Conservation (phyloP, 2,797 vertebrate genomes). For the Eremophila alpestris region DNA sequence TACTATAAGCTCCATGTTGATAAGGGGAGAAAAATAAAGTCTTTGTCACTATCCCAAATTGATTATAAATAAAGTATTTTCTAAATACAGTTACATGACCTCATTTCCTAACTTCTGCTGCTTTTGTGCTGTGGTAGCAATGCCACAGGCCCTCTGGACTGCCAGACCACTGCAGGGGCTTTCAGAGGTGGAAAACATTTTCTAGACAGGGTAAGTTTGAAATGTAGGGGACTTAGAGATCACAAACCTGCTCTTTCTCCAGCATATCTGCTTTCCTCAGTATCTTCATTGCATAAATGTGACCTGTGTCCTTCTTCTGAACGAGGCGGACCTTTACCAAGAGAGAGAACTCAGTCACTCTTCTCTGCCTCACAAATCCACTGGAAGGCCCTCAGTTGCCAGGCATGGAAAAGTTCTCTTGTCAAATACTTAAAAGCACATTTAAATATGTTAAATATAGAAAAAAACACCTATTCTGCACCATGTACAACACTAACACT, state of each 20-base stretch:
- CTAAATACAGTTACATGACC: not conserved
- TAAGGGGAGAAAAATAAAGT: not conserved
- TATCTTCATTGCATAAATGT: constrained; percentile 99
- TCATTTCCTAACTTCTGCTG: not conserved
- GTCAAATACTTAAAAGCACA: not conserved
- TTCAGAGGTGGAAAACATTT: not conserved
- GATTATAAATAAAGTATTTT: not conserved
- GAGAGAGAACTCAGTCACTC: not conserved
- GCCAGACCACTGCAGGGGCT: not conserved
- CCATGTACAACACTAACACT: not conserved
- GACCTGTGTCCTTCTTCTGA: constrained; percentile 98
- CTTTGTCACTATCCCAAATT: not conserved
- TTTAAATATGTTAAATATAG: not conserved
- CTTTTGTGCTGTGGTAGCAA: not conserved
- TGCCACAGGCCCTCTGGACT: not conserved
- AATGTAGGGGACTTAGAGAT: not conserved
- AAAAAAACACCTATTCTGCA: not conserved
- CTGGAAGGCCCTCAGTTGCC: not conserved
- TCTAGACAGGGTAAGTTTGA: not conserved
- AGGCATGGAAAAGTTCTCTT: not conserved
- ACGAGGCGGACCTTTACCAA: constrained; percentile 89
- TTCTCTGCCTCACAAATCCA: not conserved
- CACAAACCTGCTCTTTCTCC: constrained; percentile 93
- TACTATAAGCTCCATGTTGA: not conserved
- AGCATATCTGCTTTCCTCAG: constrained; percentile 97